A percentile compares a stretch with the other conserved stretches of the same genome.
phyloP scores from a whole-genome alignment of 2,888 invertebrate genomes.

The Stenodema calcarata region DNA sequence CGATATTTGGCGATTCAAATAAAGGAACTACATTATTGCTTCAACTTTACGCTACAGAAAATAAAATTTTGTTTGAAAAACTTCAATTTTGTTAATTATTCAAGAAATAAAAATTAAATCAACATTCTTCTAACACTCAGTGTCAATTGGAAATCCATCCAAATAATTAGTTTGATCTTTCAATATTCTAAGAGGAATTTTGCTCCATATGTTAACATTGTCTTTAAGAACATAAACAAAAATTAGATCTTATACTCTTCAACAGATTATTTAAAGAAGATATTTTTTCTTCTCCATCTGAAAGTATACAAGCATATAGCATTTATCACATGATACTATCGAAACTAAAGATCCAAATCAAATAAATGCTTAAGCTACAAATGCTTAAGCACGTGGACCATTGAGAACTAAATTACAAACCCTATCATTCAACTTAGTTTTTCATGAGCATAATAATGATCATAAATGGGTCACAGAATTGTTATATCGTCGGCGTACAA shows the following conservation, averaged over 20 bases:
- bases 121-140: slow-evolving; percentile 33
- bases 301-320: slow-evolving; percentile 21
- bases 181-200: slow-evolving; percentile 20
- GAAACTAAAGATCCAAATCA: slow-evolving; percentile 30
- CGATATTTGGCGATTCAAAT: slow-evolving; percentile 41
- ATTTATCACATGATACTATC: slow-evolving; percentile 38
- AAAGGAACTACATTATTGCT: slow-evolving; percentile 49
- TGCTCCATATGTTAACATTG: slow-evolving; percentile 40
- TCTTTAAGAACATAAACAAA: slow-evolving; percentile 47
- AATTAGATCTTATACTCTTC: slow-evolving; percentile 30
- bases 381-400: slow-evolving; percentile 17
- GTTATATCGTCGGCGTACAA: no score
- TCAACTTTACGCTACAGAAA: slow-evolving; percentile 32
- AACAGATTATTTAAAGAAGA: slow-evolving; percentile 27
- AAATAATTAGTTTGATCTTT: slow-evolving; percentile 24
- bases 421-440: background rate
- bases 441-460: background rate
- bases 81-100: background rate
- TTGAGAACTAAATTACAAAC: background rate
- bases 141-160: slow-evolving; percentile 32
- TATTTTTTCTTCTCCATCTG: background rate
- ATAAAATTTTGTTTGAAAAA: slow-evolving; percentile 29
- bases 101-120: slow-evolving; percentile 13
- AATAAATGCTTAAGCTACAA: background rate
- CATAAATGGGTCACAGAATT: background rate